These are phyloP conservation scores for Plectropomus leopardus DNA, from an alignment of 2,113 vertebrate species.

Conservation along the genomic window DNA sequence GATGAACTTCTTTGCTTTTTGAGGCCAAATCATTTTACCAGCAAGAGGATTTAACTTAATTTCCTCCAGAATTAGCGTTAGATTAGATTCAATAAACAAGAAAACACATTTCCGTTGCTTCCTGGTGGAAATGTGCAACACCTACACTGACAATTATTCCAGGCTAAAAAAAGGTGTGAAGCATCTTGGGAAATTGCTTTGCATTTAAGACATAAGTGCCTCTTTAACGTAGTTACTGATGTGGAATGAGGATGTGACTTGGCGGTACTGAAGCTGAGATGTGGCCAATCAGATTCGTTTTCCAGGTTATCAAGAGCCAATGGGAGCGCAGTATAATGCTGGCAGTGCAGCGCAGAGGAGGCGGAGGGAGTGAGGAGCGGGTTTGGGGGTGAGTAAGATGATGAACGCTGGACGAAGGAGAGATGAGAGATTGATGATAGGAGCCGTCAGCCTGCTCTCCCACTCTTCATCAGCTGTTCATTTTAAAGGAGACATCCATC, in stretches of 20 bases:
- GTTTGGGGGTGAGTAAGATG: conserved; percentile 42
- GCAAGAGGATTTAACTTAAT: not conserved
- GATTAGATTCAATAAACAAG: not conserved
- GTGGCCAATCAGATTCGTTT: conserved; percentile 11
- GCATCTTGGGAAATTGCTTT: not conserved
- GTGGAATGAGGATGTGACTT: conserved; percentile 27
- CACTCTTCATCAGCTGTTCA: conserved; percentile 82
- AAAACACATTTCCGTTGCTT: conserved; percentile 7
- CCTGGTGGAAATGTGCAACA: not conserved
- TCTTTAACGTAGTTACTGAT: not conserved
- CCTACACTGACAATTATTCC: not conserved
- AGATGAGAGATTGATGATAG: conserved; percentile 85
- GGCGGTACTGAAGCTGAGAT: not conserved
- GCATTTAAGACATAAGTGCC: not conserved
- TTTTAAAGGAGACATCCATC: conserved; percentile 72
- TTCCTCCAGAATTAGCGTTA: too few species aligned
- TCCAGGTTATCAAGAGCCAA: conserved; percentile 18
- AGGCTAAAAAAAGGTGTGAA: not conserved
- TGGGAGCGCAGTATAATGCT: not conserved
- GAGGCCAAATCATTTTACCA: not conserved
- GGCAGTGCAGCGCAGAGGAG: conserved; percentile 22
- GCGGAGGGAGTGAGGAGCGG: not conserved
- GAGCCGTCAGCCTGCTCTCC: conserved; percentile 71
- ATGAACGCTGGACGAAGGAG: conserved; percentile 57
- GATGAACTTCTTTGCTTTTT: not conserved